Evolutionary conservation across 2,113 vertebrate species (phyloP), one percentile per base, ranked within the genome.

Genomic region (Callopanchax toddi): DNA sequence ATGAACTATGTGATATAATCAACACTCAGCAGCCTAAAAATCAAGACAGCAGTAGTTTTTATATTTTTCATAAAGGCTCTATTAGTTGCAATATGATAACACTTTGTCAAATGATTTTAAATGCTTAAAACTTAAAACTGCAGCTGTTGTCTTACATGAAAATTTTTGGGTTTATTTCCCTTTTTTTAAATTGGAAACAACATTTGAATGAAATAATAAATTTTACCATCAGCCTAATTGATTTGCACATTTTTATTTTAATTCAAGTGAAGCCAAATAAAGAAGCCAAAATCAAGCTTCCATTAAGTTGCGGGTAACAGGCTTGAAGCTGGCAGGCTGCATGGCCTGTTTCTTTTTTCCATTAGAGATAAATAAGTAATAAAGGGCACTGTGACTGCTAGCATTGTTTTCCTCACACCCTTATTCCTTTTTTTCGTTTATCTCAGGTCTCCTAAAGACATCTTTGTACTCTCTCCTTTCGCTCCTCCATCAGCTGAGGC

Each of bases 1-100:
- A n/a, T n/a, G n/a, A n/a, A n/a, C n/a, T n/a, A n/a, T n/a, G n/a
- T n/a, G n/a, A n/a, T n/a, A n/a, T n/a, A n/a, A 11, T n/a, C 7
- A 16, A 39, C 20, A 37, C 16, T 49, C 21, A 25, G 11, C 1
- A 25, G 10, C 48, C 79, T 68, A 55, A 26, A 74, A 73, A 90
- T 89, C 85, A 52, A 89, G 91, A 79, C 78, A 87, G 90, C 86
- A 88, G 76, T 56, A 76, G 72, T 82, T 67, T 43, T 74, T n/a
- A n/a, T n/a, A n/a, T n/a, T n/a, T 87, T 49, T 72, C 21, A 7
- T 25, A 26, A 61, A 57, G 9, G 23, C 60, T 25, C 42, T 43
- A 18, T 64, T 15, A 50, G 17, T 59, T 9, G 46, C 2, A 13
- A 13, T 5, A 36, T n/a, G n/a, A n/a, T n/a, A n/a, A n/a, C n/a